These are phyloP conservation scores for Chironomus riparius DNA, from an alignment of 2,888 invertebrate genomes.

Conservation along the genomic window DNA sequence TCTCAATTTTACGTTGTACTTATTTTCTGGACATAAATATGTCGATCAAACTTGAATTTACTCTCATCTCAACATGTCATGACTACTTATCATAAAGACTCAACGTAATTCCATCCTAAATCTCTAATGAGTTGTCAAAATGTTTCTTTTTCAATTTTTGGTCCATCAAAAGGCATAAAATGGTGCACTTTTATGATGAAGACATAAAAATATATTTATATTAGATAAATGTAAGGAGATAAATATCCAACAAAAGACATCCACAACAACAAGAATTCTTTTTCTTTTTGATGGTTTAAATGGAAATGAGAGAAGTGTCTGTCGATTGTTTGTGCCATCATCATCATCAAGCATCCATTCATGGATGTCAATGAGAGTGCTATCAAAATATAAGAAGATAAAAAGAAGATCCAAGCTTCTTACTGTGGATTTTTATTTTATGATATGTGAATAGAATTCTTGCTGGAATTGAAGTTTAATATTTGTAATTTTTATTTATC, in stretches of 20 bases:
- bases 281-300: not conserved
- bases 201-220: not conserved
- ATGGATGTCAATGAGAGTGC: too few species aligned
- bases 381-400: too few species aligned
- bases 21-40: not conserved
- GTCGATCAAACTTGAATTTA: not conserved
- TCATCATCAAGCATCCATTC: not conserved
- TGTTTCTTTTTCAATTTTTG: slow-evolving; percentile 5
- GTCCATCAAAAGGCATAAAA: not conserved
- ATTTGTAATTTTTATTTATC: too few species aligned
- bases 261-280: not conserved
- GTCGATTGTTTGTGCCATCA: not conserved
- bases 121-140: slow-evolving; percentile 27
- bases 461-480: too few species aligned
- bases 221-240: not conserved
- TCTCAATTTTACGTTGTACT: too few species aligned
- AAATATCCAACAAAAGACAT: not conserved
- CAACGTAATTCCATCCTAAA: slow-evolving; percentile 7
- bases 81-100: not conserved
- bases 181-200: not conserved
- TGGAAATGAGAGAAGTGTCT: not conserved
- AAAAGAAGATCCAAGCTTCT: too few species aligned
- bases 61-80: slow-evolving; percentile 10
- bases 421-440: too few species aligned
- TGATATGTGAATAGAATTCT: too few species aligned